Base-by-base conservation (phyloP, 2,888 invertebrate species). In the Trachelus stipa region DNA sequence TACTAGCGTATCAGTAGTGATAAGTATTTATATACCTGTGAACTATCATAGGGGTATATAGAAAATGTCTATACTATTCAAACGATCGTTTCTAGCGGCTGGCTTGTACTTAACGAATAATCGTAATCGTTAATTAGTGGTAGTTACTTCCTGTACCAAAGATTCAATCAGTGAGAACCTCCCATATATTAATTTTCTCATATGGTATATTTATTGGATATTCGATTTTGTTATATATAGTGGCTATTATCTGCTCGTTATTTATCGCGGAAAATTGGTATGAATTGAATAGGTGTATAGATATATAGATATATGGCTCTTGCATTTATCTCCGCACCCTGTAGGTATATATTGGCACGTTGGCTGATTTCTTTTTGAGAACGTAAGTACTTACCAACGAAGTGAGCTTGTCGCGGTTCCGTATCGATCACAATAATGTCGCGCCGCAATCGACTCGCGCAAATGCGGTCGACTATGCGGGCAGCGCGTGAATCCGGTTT, bases 401-500 rank as follows among this genome's bases (percentile, higher is more conserved):
- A 56, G 56, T 9, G 56, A 23, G 56, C 56, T 56, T 56, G 56
- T 56, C 56, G 56, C 23, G 85, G 84, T 85, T 83, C 83, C 82
- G 85, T 86, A 87, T 86, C 87, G 87, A 87, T 86, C 87, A 86
- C 86, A 86, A 85, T 85, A 85, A 87, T 86, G 86, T 85, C 85
- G 85, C 85, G 82, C 85, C 84, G 87, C 88, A 88, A 88, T 89
- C 88, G 88, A 88, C 89, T 88, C 89, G 89, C 88, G 89, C 89
- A 89, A 89, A 88, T 89, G 89, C 89, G 88, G 89, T 86, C 87
- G 88, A 83, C 85, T 86, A 85, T 86, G 87, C 87, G 85, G 86
- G 83, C 83, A 80, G 77, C 75, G 78, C 78, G 79, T 80, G 81
- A 81, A 83, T 81, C 79, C 77, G 78, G 79, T 81, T 83, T 73